Evolutionary conservation across 2,888 invertebrate genomes (phyloP).

Genomic region (Idaea aversata): DNA sequence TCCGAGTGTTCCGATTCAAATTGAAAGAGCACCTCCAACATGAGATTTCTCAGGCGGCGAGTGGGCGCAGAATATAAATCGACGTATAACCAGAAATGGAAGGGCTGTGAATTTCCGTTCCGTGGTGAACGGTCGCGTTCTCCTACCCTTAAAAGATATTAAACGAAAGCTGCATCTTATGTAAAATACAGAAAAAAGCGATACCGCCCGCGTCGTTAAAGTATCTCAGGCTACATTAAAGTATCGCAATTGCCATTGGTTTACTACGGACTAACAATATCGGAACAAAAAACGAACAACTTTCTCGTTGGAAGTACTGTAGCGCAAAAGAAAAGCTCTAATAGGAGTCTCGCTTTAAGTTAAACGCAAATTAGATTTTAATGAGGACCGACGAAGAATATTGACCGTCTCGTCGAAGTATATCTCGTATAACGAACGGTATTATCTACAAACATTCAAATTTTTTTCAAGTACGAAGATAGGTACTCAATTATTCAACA

Average conservation of each 20-base stretch:
- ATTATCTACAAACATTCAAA: constrained; percentile 13
- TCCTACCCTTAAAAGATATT: constrained; percentile 42
- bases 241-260: constrained; percentile 28
- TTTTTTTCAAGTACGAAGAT: neutral
- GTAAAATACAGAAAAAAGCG: constrained; percentile 25
- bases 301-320: constrained; percentile 32
- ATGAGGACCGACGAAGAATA: constrained; percentile 32
- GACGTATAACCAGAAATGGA: constrained; percentile 78
- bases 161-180: constrained; percentile 35
- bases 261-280: constrained; percentile 24
- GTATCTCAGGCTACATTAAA: constrained; percentile 20
- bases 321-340: constrained; percentile 46
- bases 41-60: constrained; percentile 80
- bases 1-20: constrained; percentile 81
- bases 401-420: neutral
- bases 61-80: constrained; percentile 80
- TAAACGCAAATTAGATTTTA: constrained; percentile 57
- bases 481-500: neutral
- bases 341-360: constrained; percentile 44
- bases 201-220: constrained; percentile 11
- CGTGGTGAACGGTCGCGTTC: constrained; percentile 59
- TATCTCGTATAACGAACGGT: constrained; percentile 26
- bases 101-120: constrained; percentile 74
- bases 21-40: constrained; percentile 81
- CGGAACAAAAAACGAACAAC: constrained; percentile 25